Conservation (phyloP, 2,797 vertebrate genomes). For the Buphagus erythrorhynchus region DNA sequence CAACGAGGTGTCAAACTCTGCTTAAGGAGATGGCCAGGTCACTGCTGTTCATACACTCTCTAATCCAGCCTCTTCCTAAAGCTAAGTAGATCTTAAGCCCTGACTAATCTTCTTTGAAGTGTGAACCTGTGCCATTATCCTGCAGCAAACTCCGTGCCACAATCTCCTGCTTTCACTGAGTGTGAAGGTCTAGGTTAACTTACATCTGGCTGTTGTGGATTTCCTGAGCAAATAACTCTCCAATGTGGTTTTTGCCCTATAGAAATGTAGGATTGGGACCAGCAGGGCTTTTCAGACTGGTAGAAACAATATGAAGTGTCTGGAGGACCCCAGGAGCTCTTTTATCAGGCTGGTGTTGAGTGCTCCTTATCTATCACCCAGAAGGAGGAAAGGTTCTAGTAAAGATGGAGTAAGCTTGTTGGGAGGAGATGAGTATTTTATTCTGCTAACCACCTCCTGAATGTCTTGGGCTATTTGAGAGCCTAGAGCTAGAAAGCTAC, state of each 20-base stretch:
- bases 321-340: not conserved
- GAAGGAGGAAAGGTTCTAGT: not conserved
- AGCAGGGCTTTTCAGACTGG: not conserved
- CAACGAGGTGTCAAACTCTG: slow-evolving; percentile 21
- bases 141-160: not conserved
- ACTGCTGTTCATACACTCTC: not conserved
- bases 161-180: not conserved
- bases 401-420: not conserved
- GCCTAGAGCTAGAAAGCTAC: not conserved
- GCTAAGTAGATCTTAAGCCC: slow-evolving; percentile 28
- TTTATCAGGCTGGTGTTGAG: not conserved
- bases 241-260: not conserved
- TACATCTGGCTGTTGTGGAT: not conserved
- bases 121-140: not conserved
- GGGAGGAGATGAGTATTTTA: not conserved
- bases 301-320: not conserved
- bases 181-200: not conserved
- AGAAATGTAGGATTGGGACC: not conserved
- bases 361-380: not conserved
- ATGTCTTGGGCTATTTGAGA: not conserved
- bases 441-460: not conserved
- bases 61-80: slow-evolving; percentile 50
- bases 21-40: slow-evolving; percentile 17
- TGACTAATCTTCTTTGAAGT: slow-evolving; percentile 50
- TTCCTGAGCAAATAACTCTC: not conserved